phyloP scores from a whole-genome alignment of 2,797 vertebrate species.

The Siniperca obscura region DNA sequence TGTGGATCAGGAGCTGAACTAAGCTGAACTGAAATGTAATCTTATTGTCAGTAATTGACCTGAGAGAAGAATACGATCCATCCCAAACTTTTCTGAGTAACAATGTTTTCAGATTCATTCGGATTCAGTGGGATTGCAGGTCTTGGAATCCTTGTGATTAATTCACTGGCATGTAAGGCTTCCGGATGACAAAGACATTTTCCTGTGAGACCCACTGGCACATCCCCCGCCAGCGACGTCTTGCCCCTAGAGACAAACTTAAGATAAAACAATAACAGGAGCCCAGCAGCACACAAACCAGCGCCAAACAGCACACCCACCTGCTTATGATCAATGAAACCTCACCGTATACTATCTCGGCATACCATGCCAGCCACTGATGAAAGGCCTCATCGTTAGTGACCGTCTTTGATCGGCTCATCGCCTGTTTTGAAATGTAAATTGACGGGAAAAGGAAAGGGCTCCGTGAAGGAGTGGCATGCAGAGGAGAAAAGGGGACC shows the following conservation, averaged over 20 bases:
- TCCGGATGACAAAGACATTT: conserved; percentile 78
- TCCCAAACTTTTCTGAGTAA: conserved; percentile 40
- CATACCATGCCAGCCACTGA: conserved; percentile 76
- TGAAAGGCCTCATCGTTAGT: conserved; percentile 84
- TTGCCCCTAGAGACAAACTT: conserved; percentile 81
- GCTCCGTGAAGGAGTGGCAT: conserved; percentile 73
- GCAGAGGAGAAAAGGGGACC: conserved; percentile 78
- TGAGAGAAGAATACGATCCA: neutral
- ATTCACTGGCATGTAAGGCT: conserved; percentile 71
- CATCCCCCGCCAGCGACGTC: conserved; percentile 77
- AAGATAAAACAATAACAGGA: conserved; percentile 81
- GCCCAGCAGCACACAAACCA: conserved; percentile 67
- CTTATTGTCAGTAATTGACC: neutral
- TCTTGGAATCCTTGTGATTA: conserved; percentile 54
- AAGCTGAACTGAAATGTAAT: neutral
- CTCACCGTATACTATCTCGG: conserved; percentile 72
- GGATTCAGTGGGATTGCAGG: conserved; percentile 48
- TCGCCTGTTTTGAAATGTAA: conserved; percentile 88
- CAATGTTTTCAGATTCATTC: conserved; percentile 36
- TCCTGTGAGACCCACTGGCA: conserved; percentile 76
- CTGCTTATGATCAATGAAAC: conserved; percentile 81
- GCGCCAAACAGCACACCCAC: conserved; percentile 76
- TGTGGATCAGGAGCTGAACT: neutral
- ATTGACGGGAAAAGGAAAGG: conserved; percentile 77
- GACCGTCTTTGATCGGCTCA: conserved; percentile 84